Conservation (phyloP, 2,113 vertebrate genomes). For the Chlamydotis undulata region DNA sequence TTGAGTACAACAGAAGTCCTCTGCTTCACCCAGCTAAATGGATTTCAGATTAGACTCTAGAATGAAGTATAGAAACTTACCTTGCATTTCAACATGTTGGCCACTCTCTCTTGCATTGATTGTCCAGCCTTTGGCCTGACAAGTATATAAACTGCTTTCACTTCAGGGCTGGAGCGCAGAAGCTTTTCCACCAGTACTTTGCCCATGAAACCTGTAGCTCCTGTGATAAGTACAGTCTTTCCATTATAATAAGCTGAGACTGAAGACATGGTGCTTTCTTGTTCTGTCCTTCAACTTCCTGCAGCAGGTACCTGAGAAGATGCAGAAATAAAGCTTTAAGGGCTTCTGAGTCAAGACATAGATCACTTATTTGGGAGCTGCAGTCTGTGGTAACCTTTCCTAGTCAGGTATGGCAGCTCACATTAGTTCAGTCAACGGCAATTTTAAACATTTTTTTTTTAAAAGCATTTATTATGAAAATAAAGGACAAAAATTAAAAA, state of each 20-base stretch:
- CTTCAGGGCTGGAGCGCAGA: constrained; percentile 86
- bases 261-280: constrained; percentile 77
- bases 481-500: not conserved
- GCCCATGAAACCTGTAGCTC: constrained; percentile 95
- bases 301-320: constrained; percentile 66
- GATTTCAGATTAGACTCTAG: not conserved
- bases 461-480: not conserved
- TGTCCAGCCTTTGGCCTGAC: constrained; percentile 92
- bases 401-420: not conserved
- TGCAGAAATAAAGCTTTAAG: constrained; percentile 7
- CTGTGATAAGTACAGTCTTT: constrained; percentile 90
- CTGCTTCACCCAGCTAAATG: not conserved
- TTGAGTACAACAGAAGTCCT: not conserved
- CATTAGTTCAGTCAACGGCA: not conserved
- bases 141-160: constrained; percentile 88
- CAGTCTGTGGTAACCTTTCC: not conserved
- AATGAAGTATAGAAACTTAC: constrained; percentile 58
- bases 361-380: not conserved
- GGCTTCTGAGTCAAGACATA: not conserved
- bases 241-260: constrained; percentile 87
- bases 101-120: constrained; percentile 87
- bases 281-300: constrained; percentile 6
- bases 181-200: constrained; percentile 96
- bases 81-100: constrained; percentile 90
- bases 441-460: not conserved